These are phyloP conservation scores for Sympetrum striolatum DNA, from an alignment of 2,888 invertebrate genomes.

Conservation along the genomic window DNA sequence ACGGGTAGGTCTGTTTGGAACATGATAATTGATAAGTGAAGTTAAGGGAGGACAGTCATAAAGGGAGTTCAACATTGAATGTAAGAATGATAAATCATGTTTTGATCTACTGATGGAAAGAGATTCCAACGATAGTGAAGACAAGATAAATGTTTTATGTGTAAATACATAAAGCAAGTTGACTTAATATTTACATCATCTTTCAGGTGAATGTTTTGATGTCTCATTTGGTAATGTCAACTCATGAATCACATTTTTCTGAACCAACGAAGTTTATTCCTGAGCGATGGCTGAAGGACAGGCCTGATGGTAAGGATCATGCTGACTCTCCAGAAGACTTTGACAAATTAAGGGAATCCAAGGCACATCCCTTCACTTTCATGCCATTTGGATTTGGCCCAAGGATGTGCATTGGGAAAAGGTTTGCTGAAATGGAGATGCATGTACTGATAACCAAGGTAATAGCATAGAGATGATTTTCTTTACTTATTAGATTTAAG, in stretches of 20 bases:
- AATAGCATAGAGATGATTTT: conserved; percentile 44
- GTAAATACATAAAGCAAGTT: not conserved
- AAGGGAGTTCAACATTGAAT: too few relatives aligned
- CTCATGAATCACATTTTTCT: not conserved
- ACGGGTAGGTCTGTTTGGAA: too few relatives aligned
- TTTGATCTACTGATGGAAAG: too few relatives aligned
- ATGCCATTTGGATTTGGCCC: conserved; percentile 82
- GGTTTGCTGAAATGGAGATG: conserved; percentile 91
- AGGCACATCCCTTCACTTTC: conserved; percentile 75
- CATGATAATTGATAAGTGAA: too few relatives aligned
- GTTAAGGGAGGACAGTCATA: too few relatives aligned
- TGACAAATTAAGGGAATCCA: conserved; percentile 47
- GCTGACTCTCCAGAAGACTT: not conserved
- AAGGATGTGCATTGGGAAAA: conserved; percentile 82
- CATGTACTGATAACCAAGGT: conserved; percentile 85
- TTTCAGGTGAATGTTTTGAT: not conserved
- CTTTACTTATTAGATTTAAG: too few relatives aligned
- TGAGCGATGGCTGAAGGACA: conserved; percentile 57
- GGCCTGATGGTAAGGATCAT: not conserved
- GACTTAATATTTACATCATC: not conserved
- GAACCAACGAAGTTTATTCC: conserved; percentile 53
- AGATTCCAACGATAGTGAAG: too few relatives aligned
- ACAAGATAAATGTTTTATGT: too few relatives aligned
- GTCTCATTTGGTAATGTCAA: not conserved
- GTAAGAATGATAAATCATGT: too few relatives aligned